These are phyloP conservation scores for Alouatta palliata DNA, from an alignment of 2,113 vertebrate genomes.

Conservation along the genomic window DNA sequence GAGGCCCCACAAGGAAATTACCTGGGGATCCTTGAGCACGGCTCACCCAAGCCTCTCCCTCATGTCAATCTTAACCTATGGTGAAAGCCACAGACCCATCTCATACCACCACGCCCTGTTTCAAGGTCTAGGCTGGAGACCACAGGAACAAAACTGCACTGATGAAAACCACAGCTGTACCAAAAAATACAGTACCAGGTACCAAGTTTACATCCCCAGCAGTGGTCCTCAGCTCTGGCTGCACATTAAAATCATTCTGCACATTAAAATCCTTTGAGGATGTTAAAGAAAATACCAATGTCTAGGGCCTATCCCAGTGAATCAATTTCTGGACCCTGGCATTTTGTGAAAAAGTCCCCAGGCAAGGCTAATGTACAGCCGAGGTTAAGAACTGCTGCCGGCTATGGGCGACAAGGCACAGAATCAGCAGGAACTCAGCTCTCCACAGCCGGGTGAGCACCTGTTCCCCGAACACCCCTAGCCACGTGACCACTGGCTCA, in stretches of 20 bases:
- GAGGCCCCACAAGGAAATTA: neutral
- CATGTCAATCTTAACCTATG: neutral
- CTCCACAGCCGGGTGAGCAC: neutral
- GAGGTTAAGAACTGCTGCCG: neutral
- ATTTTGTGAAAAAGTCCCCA: constrained; percentile 16
- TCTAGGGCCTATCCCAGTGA: constrained; percentile 7
- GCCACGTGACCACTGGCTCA: neutral
- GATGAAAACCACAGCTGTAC: too few species aligned
- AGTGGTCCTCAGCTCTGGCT: neutral
- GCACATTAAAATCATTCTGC: neutral
- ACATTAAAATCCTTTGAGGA: neutral
- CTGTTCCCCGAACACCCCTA: neutral
- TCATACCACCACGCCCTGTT: neutral
- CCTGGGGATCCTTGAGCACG: neutral
- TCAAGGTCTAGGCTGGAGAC: neutral
- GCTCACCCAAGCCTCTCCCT: neutral
- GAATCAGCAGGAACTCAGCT: neutral
- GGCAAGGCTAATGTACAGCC: neutral
- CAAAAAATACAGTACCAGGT: neutral
- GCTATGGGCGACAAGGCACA: neutral
- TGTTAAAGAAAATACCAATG: constrained; percentile 34
- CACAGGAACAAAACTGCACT: neutral
- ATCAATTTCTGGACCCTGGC: neutral
- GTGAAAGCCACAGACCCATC: neutral
- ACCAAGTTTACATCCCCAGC: neutral